Percentiles rank a stretch among this genome's conserved stretches.
Evolutionary conservation across 2,888 invertebrate species (phyloP).

Genomic region (Eulithis testata): DNA sequence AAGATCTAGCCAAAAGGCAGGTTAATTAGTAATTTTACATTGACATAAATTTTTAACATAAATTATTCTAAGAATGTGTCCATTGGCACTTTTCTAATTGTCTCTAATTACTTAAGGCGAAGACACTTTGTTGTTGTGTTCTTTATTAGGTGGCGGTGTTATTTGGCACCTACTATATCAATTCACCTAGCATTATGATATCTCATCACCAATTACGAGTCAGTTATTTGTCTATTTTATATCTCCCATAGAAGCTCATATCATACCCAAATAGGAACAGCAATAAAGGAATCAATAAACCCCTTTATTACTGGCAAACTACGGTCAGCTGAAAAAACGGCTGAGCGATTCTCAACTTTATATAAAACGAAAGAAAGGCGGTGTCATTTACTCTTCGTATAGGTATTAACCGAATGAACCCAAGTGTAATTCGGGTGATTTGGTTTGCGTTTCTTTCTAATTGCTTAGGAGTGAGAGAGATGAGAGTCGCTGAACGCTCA

Average conservation of each 20-base stretch:
- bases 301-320: slow-evolving; percentile 35
- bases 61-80: too few species aligned
- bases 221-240: slow-evolving; percentile 33
- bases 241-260: slow-evolving; percentile 39
- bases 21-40: too few species aligned
- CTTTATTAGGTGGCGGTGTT: too few species aligned
- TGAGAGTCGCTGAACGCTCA: slow-evolving; percentile 21
- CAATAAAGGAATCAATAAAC: slow-evolving; percentile 45
- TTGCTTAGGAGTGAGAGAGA: slow-evolving; percentile 33
- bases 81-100: too few species aligned
- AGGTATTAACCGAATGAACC: slow-evolving; percentile 1
- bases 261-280: slow-evolving; percentile 39
- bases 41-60: too few species aligned
- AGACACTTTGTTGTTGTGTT: too few species aligned
- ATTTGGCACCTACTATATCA: too few species aligned
- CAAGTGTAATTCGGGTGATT: slow-evolving; percentile 30
- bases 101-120: too few species aligned
- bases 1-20: too few species aligned
- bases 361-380: slow-evolving; percentile 16
- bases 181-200: slow-evolving; percentile 8
- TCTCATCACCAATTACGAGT: slow-evolving; percentile 33
- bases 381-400: slow-evolving; percentile 15
- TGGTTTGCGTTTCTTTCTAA: slow-evolving; percentile 35
- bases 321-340: slow-evolving; percentile 32
- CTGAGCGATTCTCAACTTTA: slow-evolving; percentile 23